These are phyloP conservation scores for Cyphomyrus discorhynchus DNA, from an alignment of 2,113 vertebrate species.

Conservation along the genomic window DNA sequence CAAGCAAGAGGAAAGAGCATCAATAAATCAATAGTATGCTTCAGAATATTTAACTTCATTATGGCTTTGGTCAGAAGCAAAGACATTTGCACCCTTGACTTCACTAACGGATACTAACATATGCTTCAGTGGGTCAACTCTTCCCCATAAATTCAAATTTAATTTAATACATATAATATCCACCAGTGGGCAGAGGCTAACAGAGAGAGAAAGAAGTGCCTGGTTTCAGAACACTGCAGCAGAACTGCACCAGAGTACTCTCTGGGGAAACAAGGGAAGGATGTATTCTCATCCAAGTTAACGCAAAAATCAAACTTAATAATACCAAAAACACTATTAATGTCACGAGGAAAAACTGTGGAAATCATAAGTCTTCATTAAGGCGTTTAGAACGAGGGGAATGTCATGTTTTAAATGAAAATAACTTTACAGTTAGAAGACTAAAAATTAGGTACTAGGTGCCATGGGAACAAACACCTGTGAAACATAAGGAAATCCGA, in stretches of 20 bases:
- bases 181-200: neutral
- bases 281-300: neutral
- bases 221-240: neutral
- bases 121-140: conserved; percentile 15
- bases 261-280: neutral
- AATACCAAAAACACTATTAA: neutral
- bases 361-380: conserved; percentile 1
- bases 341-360: neutral
- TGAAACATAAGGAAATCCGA: neutral
- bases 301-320: neutral
- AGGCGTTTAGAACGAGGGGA: neutral
- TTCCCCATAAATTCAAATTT: conserved; percentile 21
- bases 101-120: conserved; percentile 18
- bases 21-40: conserved; percentile 22
- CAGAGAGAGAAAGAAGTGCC: neutral
- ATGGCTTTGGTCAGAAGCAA: conserved; percentile 7
- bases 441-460: neutral
- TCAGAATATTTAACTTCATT: conserved; percentile 24
- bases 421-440: neutral
- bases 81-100: conserved; percentile 25
- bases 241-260: neutral
- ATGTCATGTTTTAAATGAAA: neutral
- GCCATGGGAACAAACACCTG: neutral
- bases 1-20: neutral
- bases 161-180: conserved; percentile 16